phyloP scores from a whole-genome alignment of 2,797 vertebrate species.

The Oreortyx pictus region DNA sequence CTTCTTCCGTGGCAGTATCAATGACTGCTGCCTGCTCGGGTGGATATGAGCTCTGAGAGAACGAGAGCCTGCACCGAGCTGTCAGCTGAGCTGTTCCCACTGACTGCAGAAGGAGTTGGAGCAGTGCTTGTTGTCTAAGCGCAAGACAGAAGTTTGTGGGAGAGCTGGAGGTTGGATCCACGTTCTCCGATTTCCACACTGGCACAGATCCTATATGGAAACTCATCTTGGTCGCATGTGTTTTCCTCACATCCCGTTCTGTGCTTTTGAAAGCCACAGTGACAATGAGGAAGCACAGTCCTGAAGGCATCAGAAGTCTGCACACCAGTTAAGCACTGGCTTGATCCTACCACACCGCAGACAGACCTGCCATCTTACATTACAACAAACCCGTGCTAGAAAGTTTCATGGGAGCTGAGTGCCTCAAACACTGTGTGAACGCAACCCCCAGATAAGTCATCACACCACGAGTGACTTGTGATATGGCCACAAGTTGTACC shows the following conservation, averaged over 20 bases:
- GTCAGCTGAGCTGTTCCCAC: background rate
- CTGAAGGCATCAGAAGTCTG: background rate
- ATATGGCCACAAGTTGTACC: too few relatives aligned
- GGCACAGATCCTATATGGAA: background rate
- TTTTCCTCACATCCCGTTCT: background rate
- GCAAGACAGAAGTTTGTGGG: background rate
- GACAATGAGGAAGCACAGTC: background rate
- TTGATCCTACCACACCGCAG: background rate
- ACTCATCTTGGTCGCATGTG: background rate
- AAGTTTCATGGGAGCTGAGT: background rate
- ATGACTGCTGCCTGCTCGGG: background rate
- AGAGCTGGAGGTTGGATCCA: background rate
- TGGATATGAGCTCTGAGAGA: background rate
- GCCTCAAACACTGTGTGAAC: background rate
- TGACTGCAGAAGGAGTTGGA: background rate
- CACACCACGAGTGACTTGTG: background rate
- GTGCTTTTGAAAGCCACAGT: background rate
- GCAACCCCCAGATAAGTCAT: background rate
- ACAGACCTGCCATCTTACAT: background rate
- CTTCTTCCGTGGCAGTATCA: background rate
- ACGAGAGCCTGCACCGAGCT: background rate
- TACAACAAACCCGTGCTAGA: background rate
- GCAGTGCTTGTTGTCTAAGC: background rate
- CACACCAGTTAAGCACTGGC: background rate
- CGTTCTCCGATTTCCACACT: background rate